phyloP scores from a whole-genome alignment of 2,888 invertebrate genomes.

The Mesodorylaimus sp. region DNA sequence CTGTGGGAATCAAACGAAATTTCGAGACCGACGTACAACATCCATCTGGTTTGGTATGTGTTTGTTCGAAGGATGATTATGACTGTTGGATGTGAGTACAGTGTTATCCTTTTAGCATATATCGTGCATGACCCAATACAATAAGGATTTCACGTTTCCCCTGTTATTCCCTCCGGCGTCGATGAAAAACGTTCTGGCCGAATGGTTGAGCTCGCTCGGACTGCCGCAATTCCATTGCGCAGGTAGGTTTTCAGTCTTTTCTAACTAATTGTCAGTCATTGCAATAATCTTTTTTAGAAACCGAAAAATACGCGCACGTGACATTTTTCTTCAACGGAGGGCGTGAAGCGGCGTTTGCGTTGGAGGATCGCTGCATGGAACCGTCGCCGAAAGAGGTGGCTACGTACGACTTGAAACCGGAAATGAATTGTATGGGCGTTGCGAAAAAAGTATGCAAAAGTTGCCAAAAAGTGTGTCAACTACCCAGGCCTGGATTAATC shows the following conservation, averaged over 20 bases:
- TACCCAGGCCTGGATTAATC: neutral
- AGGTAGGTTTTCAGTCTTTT: slow-evolving; percentile 16
- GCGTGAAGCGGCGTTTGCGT: slow-evolving; percentile 30
- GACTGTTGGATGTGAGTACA: neutral
- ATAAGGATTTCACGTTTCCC: slow-evolving; percentile 33
- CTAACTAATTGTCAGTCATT: neutral
- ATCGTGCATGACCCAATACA: slow-evolving; percentile 35
- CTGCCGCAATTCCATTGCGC: slow-evolving; percentile 35
- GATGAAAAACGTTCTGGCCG: slow-evolving; percentile 35
- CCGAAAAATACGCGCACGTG: slow-evolving; percentile 37
- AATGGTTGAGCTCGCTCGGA: slow-evolving; percentile 30
- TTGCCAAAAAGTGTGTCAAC: neutral
- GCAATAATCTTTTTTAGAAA: slow-evolving; percentile 22
- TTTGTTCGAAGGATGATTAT: neutral
- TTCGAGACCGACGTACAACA: slow-evolving; percentile 22
- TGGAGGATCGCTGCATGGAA: slow-evolving; percentile 33
- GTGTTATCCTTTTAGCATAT: slow-evolving; percentile 14
- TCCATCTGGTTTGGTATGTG: slow-evolving; percentile 20
- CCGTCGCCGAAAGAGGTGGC: slow-evolving; percentile 36
- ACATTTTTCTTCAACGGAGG: slow-evolving; percentile 39
- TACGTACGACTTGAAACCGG: slow-evolving; percentile 34
- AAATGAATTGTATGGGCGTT: slow-evolving; percentile 33
- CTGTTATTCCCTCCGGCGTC: slow-evolving; percentile 33
- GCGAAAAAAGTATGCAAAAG: slow-evolving; percentile 26
- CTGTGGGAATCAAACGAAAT: slow-evolving; percentile 23